phyloP scores from a whole-genome alignment of 2,113 vertebrate species.

The Drymodes brunneopygia region DNA sequence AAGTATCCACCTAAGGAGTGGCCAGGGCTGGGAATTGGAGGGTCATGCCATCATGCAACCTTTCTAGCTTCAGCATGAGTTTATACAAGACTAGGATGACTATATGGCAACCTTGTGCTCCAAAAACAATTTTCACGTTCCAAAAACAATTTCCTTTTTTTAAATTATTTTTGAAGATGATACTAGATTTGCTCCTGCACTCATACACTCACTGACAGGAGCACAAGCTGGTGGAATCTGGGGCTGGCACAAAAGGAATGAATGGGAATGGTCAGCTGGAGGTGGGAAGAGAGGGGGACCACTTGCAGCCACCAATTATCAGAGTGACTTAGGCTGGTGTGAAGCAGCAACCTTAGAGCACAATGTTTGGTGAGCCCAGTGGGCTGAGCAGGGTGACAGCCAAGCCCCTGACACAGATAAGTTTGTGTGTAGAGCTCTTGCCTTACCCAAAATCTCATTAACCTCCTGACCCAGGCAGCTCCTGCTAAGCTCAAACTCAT shows the following conservation, averaged over 20 bases:
- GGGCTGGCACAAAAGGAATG: neutral
- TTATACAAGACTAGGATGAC: neutral
- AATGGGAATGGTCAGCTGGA: neutral
- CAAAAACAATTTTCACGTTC: neutral
- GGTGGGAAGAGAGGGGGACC: neutral
- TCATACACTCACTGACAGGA: neutral
- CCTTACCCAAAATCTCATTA: neutral
- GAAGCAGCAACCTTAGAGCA: neutral
- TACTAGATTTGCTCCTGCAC: neutral
- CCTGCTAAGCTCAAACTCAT: neutral
- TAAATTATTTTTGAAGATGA: neutral
- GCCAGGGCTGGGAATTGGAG: neutral
- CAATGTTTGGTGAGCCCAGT: neutral
- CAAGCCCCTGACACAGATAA: neutral
- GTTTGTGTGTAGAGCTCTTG: neutral
- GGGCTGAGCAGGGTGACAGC: neutral
- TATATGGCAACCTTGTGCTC: neutral
- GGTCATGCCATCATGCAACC: neutral
- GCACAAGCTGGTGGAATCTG: neutral
- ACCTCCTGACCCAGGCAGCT: neutral
- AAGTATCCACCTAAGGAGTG: neutral
- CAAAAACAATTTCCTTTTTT: neutral
- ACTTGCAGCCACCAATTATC: neutral
- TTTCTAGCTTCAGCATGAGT: accelerated
- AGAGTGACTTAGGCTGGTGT: neutral